Percentiles rank a stretch among this genome's conserved stretches.
Conservation (phyloP, 2,113 vertebrate genomes). For the Lanius ludovicianus region DNA sequence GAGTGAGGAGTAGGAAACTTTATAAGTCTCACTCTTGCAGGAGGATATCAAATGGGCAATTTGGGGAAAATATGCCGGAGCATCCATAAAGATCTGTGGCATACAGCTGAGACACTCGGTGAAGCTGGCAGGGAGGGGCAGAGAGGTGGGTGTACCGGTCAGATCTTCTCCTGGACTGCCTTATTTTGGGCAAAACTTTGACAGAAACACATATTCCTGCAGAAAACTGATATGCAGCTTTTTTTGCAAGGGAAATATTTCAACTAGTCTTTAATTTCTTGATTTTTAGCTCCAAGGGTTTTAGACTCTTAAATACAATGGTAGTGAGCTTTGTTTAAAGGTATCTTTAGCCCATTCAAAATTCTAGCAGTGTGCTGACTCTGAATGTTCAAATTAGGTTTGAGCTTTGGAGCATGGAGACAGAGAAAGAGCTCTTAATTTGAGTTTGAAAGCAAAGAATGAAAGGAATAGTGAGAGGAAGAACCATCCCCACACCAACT, state of each 20-base stretch:
- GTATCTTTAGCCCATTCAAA: background rate
- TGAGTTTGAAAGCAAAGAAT: background rate
- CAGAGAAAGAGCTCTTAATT: background rate
- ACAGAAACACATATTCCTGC: background rate
- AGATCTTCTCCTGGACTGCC: background rate
- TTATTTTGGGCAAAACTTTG: background rate
- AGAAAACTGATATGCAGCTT: background rate
- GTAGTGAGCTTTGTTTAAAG: background rate
- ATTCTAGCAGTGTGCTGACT: background rate
- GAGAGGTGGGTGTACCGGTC: background rate
- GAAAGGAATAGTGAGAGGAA: background rate
- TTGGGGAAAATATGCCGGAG: background rate
- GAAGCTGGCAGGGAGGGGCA: background rate
- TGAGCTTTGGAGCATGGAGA: background rate
- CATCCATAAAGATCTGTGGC: background rate
- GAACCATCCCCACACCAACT: background rate
- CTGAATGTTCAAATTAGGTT: background rate
- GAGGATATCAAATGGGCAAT: background rate
- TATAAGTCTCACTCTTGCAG: background rate
- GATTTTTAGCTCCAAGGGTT: background rate
- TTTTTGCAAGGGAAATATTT: background rate
- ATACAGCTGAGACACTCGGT: accelerated
- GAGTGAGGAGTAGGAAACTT: background rate
- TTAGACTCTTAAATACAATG: background rate
- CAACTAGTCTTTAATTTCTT: background rate